Evolutionary conservation across 2,888 invertebrate species (phyloP).

Genomic region (Andrena flavipes): DNA sequence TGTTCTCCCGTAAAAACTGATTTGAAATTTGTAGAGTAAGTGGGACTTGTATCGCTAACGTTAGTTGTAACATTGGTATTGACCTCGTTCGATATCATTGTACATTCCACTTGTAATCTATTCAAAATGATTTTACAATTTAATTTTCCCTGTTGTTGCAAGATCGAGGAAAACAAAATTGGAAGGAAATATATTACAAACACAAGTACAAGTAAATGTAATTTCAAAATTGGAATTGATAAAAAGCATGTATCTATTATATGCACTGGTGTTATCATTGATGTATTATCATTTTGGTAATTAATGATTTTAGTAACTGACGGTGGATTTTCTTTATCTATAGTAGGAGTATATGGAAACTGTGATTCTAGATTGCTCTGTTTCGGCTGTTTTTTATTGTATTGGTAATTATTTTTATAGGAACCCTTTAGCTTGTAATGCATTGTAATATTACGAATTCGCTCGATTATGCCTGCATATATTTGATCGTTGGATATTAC

Average conservation of each 20-base stretch:
- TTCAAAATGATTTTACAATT: conserved; percentile 46
- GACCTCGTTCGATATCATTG: background rate
- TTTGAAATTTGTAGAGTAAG: conserved; percentile 1
- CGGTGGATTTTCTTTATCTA: background rate
- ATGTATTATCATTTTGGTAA: conserved; percentile 21
- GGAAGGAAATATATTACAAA: conserved; percentile 78
- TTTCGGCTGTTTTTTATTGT: conserved; percentile 17
- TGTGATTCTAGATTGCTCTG: conserved; percentile 15
- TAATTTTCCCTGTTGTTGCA: conserved; percentile 55
- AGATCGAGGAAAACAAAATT: conserved; percentile 70
- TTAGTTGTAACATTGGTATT: background rate
- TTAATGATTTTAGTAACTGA: conserved; percentile 9
- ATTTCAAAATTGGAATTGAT: conserved; percentile 75
- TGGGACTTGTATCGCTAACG: background rate
- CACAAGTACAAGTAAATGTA: conserved; percentile 76
- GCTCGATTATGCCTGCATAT: conserved; percentile 74
- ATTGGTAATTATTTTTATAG: conserved; percentile 22
- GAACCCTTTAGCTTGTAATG: conserved; percentile 42
- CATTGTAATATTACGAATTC: conserved; percentile 66
- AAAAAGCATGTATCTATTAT: conserved; percentile 73
- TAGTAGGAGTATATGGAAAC: conserved; percentile 29
- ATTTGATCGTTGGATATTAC: conserved; percentile 66
- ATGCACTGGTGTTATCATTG: conserved; percentile 30
- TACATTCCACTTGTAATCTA: conserved; percentile 34
- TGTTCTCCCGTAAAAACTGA: background rate